Base-by-base conservation (phyloP, 2,797 vertebrate genomes). In the Iguana delicatissima region DNA sequence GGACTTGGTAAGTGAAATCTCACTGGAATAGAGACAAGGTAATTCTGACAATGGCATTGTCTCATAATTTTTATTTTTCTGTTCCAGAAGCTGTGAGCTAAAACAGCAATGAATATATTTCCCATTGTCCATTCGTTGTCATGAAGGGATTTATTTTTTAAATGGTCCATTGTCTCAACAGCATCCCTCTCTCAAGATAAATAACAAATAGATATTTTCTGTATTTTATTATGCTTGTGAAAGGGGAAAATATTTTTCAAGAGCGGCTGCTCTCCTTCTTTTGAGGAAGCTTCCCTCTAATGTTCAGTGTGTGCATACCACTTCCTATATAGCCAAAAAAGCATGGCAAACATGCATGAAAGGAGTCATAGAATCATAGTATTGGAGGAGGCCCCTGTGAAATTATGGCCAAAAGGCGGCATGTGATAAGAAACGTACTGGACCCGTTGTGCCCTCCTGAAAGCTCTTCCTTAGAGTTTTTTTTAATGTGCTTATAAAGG, bases 1-100 rank as follows among this genome's bases (percentile, higher is more conserved):
- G 73, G 92, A 95, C 95, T 95, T 96, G 90, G 96, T 96, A 96
- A 90, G 74, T 67, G 89, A 93, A 97, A 95, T 91, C 93, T 95
- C 91, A 89, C 9, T 89, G 92, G 91, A 95, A 94, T 92, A 95
- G 76, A 96, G 88, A 95, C 93, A 94, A 86, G 93, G 81, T 95
- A 93, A 96, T 96, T 96, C 89, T 93, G 85, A 94, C 95, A 93
- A 91, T 89, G 96, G 0, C 92, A 89, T 92, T 96, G 89, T 93
- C 92, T 96, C 12, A 93, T 91, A 84, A 85, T 77, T 18, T 93
- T 55, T 91, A 88, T 95, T 32, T 95, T 96, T 91, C 92, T 82
- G 72, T 94, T 89, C 81, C 80, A 81, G 76, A 64, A 82, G 87
- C 88, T 87, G 8, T 88, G 89, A 93, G 52, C 84, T 55, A 59